Evolutionary conservation across 2,113 vertebrate species (phyloP).

Genomic region (Carassius auratus): DNA sequence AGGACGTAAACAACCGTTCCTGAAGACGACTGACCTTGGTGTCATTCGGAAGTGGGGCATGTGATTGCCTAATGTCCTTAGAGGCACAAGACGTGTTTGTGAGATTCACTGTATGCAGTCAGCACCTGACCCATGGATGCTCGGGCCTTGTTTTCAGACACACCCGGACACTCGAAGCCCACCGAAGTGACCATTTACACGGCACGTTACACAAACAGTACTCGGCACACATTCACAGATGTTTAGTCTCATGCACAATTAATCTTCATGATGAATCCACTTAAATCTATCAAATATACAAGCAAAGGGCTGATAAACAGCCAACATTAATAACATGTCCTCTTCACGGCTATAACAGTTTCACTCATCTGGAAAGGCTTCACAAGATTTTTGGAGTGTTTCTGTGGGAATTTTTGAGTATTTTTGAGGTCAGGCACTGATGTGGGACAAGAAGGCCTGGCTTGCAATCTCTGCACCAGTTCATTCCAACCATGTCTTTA

Average conservation of each 20-base stretch:
- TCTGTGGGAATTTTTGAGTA: too few species aligned
- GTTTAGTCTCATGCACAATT: background rate
- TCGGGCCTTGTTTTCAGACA: slow-evolving; percentile 4
- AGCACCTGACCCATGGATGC: background rate
- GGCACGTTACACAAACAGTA: background rate
- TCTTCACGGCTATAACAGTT: too few species aligned
- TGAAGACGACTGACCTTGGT: slow-evolving; percentile 47
- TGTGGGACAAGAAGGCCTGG: too few species aligned
- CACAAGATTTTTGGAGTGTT: too few species aligned
- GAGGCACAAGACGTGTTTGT: slow-evolving; percentile 50
- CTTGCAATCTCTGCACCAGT: too few species aligned
- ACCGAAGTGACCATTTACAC: background rate
- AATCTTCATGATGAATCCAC: background rate
- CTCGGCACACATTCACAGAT: background rate
- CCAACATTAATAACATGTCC: background rate
- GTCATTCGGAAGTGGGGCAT: slow-evolving; percentile 54
- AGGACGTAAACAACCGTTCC: slow-evolving; percentile 62
- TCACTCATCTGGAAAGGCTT: too few species aligned
- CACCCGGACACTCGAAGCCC: slow-evolving; percentile 70
- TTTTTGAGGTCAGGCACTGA: too few species aligned
- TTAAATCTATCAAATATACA: background rate
- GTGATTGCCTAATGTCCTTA: slow-evolving; percentile 64
- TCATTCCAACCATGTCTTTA: too few species aligned
- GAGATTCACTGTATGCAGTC: slow-evolving; percentile 14
- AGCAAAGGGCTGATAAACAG: background rate